These are phyloP conservation scores for Himalopsyche japonica DNA, from an alignment of 2,888 invertebrate species.

Conservation along the genomic window DNA sequence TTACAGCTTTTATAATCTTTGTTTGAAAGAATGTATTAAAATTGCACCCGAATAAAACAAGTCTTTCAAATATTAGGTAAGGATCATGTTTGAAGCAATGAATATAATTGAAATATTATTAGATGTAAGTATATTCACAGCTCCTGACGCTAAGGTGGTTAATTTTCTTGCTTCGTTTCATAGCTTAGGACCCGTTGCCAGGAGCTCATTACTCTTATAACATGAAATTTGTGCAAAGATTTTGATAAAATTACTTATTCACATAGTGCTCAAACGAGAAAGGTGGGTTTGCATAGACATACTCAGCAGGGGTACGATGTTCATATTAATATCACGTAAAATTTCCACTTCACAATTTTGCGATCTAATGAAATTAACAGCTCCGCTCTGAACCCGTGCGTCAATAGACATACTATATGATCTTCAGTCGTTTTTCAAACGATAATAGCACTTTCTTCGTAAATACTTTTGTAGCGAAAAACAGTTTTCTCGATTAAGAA, in stretches of 20 bases:
- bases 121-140: background rate
- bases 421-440: background rate
- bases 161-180: background rate
- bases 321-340: conserved; percentile 34
- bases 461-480: background rate
- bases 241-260: conserved; percentile 29
- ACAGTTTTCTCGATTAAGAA: too few relatives aligned
- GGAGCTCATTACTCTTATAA: conserved; percentile 1
- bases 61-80: background rate
- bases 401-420: background rate
- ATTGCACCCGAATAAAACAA: background rate
- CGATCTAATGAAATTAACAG: conserved; percentile 36
- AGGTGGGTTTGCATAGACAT: background rate
- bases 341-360: conserved; percentile 31
- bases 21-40: too few relatives aligned
- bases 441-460: background rate
- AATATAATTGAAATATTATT: background rate
- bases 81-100: background rate
- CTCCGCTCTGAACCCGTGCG: conserved; percentile 8
- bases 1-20: too few relatives aligned
- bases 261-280: background rate
- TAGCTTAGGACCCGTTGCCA: background rate
- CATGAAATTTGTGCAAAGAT: conserved; percentile 14
- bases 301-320: background rate
- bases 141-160: background rate